Evolutionary conservation across 2,797 vertebrate genomes (phyloP).

Genomic region (Bucorvus abyssinicus): DNA sequence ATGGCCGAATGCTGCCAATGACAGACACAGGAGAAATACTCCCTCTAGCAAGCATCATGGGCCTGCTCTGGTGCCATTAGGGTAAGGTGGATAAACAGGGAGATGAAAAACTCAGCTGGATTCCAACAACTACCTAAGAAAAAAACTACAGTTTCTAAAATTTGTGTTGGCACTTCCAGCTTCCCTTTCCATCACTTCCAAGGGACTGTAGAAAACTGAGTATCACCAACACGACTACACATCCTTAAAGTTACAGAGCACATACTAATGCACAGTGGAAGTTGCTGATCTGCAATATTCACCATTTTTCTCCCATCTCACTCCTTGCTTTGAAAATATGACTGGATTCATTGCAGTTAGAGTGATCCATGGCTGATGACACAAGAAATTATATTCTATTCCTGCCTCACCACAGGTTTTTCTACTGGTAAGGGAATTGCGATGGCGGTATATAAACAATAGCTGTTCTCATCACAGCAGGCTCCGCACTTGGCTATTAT

Average conservation of each 20-base stretch:
- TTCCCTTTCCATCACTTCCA: background rate
- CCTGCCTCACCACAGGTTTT: constrained; percentile 28
- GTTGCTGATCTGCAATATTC: background rate
- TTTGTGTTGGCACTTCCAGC: background rate
- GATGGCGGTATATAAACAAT: background rate
- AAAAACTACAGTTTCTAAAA: background rate
- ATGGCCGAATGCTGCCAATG: background rate
- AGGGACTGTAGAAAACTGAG: background rate
- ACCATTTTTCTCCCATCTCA: background rate
- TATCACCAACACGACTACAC: background rate
- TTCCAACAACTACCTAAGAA: background rate
- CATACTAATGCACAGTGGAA: background rate
- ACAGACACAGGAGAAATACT: background rate
- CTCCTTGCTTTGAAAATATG: background rate
- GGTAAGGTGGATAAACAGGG: background rate
- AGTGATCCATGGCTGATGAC: background rate
- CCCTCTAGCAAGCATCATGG: background rate
- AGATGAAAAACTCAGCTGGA: background rate
- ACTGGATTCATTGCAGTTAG: background rate
- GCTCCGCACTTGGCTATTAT: background rate
- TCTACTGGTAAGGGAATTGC: constrained; percentile 28
- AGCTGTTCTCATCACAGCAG: constrained; percentile 6
- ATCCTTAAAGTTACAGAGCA: background rate
- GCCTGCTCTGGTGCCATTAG: background rate
- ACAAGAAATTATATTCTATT: background rate